These are phyloP conservation scores for Caenorhabditis sp. DNA, from an alignment of 2,888 invertebrate genomes.

Conservation along the genomic window DNA sequence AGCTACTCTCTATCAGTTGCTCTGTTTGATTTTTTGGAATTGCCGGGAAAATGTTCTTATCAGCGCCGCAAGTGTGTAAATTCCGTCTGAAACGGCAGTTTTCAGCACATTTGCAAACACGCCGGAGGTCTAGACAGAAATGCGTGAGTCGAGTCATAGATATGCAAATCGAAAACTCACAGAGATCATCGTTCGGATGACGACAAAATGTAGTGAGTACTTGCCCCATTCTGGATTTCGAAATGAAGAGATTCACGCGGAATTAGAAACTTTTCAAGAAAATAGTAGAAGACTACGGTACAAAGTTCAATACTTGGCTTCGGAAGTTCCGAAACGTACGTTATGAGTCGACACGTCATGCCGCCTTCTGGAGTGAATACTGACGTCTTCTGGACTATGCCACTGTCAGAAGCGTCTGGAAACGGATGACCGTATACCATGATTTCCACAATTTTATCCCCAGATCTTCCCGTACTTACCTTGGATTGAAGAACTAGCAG, in stretches of 20 bases:
- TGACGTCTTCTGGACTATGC: conserved; percentile 34
- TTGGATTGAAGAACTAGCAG: conserved; percentile 25
- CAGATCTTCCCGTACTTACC: conserved; percentile 16
- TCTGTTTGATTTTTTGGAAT: conserved; percentile 7
- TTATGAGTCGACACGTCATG: conserved; percentile 1
- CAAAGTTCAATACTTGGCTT: neutral
- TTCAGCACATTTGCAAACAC: conserved; percentile 5
- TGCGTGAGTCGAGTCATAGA: too few relatives aligned
- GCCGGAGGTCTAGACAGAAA: neutral
- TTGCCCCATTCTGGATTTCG: neutral
- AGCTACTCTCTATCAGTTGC: too few relatives aligned
- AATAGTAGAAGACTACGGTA: neutral
- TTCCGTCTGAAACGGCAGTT: conserved; percentile 14
- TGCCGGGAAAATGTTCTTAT: conserved; percentile 13
- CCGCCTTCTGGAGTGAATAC: conserved; percentile 13
- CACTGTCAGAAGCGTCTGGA: conserved; percentile 23
- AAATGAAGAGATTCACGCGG: conserved; percentile 3
- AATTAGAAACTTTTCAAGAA: neutral
- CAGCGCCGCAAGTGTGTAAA: conserved; percentile 3
- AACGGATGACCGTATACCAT: conserved; percentile 25
- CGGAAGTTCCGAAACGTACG: conserved; percentile 1
- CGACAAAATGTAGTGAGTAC: too few relatives aligned
- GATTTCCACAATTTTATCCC: neutral
- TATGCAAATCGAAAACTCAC: conserved; percentile 9
- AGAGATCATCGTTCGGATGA: neutral